Base-by-base conservation (phyloP, 2,888 invertebrate species). In the Punctoribates punctum region DNA sequence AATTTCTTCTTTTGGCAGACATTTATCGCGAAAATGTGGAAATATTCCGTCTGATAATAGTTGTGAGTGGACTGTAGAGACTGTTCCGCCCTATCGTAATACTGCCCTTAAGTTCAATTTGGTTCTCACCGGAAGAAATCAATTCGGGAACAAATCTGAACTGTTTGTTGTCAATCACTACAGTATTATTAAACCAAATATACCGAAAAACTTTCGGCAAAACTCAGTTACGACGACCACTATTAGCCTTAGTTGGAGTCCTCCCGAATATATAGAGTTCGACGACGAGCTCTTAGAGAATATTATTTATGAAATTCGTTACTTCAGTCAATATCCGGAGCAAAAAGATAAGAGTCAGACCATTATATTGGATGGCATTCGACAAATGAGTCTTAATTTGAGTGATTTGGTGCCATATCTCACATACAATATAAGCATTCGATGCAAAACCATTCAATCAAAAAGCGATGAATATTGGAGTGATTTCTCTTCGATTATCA, bases 161-260 rank as follows among this genome's bases (percentile, higher is more conserved):
- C 70, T 73, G 11, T 78, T 78, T 57, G 15, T 20, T 20, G 20
- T 77, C 3, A 60, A 74, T 20, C 77, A 79, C 62, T 75, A 57
- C 62, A 77, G 78, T 76, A 79, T 79, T 65, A 73, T 79, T 48
- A 79, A 79, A 57, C 78, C 78, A 4, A 74, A 65, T 51, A 25
- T 42, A 15, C 78, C 78, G 13, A 38, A 42, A 42, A 46, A 20
- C 34, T 42, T 70, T 9, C 9, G 8, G 13, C 2, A 20, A 42
- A n/a, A 23, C 4, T 20, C 42, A 46, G 70, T 70, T 42, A 70
- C n/a, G 1, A 70, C 38, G 11, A 70, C 38, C 11, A 38, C 3
- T 5, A 70, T 70, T 42, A 42, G 34, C 13, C 15, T 70, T 1
- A 42, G 42, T 42, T 70, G 70, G 70, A 70, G 13, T 11, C n/a